A percentile compares a stretch with the other conserved stretches of the same genome.
Evolutionary conservation across 2,888 invertebrate genomes (phyloP).

Genomic region (Tipula unca): DNA sequence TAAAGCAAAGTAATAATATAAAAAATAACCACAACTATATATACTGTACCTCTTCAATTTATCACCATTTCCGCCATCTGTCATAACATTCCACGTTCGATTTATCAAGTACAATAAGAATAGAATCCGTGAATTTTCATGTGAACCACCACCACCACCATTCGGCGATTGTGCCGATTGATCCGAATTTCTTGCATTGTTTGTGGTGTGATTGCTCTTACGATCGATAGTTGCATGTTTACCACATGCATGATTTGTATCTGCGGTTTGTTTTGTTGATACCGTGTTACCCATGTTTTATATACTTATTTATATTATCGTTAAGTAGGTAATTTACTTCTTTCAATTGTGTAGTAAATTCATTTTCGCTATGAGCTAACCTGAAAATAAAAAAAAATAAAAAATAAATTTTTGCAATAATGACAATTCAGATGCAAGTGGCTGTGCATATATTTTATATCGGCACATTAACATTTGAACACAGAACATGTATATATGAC

Average conservation of each 20-base stretch:
- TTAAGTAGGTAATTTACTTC: neutral
- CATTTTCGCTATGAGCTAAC: neutral
- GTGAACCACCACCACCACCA: neutral
- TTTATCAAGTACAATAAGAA: slow-evolving; percentile 60
- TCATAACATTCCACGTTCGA: slow-evolving; percentile 59
- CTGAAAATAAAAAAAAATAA: neutral
- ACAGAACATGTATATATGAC: neutral
- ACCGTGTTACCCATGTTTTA: slow-evolving; percentile 25
- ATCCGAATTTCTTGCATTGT: neutral
- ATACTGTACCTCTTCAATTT: neutral
- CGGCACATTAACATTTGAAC: neutral
- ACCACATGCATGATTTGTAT: slow-evolving; percentile 22
- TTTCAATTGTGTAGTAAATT: neutral
- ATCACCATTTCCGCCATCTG: slow-evolving; percentile 42
- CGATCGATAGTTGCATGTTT: slow-evolving; percentile 19
- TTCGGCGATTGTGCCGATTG: neutral
- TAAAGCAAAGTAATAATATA: neutral
- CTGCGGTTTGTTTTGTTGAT: slow-evolving; percentile 21
- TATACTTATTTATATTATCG: neutral
- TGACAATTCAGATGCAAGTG: neutral
- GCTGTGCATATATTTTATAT: neutral
- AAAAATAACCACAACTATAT: neutral
- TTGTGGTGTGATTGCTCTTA: too few species aligned
- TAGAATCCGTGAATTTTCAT: slow-evolving; percentile 51
- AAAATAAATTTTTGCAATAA: neutral